Evolutionary conservation across 2,888 invertebrate species (phyloP), one percentile per base, ranked within the genome.

Genomic region (Tridacna gigas): DNA sequence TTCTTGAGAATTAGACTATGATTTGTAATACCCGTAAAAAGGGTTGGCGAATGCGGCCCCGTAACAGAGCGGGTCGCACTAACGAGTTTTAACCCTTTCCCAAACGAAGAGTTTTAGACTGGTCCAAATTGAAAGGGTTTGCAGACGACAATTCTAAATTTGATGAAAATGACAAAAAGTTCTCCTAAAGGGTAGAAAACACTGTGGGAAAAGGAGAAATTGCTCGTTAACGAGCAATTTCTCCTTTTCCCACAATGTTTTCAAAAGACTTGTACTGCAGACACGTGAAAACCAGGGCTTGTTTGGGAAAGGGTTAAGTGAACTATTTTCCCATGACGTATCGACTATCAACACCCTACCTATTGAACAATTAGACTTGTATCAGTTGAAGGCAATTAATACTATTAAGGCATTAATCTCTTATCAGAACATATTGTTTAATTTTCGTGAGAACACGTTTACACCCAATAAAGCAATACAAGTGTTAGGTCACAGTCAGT

Each of bases 381-480:
- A 77, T 77, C 77, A 56, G 45, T 56, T 61, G 51, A 69, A 74
- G 26, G 77, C 77, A 60, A 77, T 77, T 77, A 77, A 77, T 77
- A 69, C 77, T 26, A 77, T 77, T 77, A 69, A 67, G 26, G 3
- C 7, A 63, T 51, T 51, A 69, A 67, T 77, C 77, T 51, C 26
- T 77, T 67, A 77, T 77, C 77, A 51, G 56, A 20, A 37, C 60
- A 60, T 77, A 77, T 77, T 77, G 77, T 77, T 69, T 77, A 69
- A 77, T 69, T 48, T 71, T 77, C 81, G 83, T 81, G 86, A 83
- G 83, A 86, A 86, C 65, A 51, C 63, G 77, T 79, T 77, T 48
- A 47, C 71, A 82, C 79, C 51, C 56, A 74, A 80, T 79, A 79
- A 71, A 80, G 80, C 45, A 80, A 79, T 73, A 85, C 79, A 84